phyloP scores from a whole-genome alignment of 2,888 invertebrate genomes.

The Palloptera scutellata region DNA sequence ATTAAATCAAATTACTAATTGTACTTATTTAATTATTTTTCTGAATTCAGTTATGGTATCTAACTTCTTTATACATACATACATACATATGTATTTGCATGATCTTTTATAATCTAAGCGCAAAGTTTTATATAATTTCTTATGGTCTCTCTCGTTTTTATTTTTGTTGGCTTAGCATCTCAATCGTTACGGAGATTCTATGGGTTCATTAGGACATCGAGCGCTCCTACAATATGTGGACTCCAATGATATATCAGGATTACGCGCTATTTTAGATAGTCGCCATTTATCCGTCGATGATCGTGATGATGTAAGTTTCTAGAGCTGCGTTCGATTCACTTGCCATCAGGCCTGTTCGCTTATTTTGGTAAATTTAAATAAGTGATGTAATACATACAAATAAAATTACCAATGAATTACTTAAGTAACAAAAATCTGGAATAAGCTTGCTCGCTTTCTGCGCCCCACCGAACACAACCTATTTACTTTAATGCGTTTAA shows the following conservation, averaged over 20 bases:
- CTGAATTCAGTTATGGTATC: too few relatives aligned
- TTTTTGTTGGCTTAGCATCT: conserved; percentile 71
- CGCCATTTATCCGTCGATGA: conserved; percentile 86
- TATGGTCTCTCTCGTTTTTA: conserved; percentile 18
- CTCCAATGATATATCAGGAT: conserved; percentile 80
- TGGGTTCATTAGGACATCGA: conserved; percentile 88
- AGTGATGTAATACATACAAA: neutral
- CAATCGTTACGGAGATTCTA: conserved; percentile 84
- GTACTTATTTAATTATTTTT: too few relatives aligned
- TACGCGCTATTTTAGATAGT: conserved; percentile 83
- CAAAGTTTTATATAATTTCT: neutral
- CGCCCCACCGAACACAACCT: too few relatives aligned
- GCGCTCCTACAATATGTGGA: conserved; percentile 81
- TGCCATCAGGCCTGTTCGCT: too few relatives aligned
- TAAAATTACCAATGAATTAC: neutral
- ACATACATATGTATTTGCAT: too few relatives aligned
- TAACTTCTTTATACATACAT: too few relatives aligned
- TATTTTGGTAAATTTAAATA: too few relatives aligned
- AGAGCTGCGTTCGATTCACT: neutral
- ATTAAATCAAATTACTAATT: too few relatives aligned
- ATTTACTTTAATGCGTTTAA: neutral
- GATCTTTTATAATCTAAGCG: too few relatives aligned
- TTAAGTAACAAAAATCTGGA: neutral
- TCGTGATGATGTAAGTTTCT: conserved; percentile 77
- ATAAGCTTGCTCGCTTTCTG: neutral